Evolutionary conservation across 2,113 vertebrate species (phyloP).

Genomic region (Erinaceus europaeus): DNA sequence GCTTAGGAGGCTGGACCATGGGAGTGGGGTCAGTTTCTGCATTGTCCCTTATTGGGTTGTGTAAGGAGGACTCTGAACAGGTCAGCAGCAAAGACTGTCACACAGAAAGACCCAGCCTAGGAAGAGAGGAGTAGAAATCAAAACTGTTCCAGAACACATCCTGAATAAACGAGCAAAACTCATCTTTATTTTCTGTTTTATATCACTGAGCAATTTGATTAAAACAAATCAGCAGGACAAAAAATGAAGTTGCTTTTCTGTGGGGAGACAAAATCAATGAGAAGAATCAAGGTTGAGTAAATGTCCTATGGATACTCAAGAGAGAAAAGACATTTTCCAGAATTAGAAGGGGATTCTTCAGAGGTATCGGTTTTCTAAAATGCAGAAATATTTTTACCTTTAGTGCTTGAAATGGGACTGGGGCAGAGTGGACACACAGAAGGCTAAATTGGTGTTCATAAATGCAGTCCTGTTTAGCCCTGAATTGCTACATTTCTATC

Average conservation of each 20-base stretch:
- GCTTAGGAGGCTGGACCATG: too few species aligned
- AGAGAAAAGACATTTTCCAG: constrained; percentile 43
- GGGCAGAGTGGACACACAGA: too few species aligned
- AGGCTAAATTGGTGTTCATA: background rate
- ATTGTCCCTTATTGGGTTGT: background rate
- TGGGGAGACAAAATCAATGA: constrained; percentile 72
- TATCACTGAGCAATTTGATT: constrained; percentile 77
- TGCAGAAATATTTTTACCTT: background rate
- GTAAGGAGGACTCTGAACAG: accelerated
- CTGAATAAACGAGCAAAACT: constrained; percentile 45
- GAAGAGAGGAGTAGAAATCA: background rate
- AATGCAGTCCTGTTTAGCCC: background rate
- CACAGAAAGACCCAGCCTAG: background rate
- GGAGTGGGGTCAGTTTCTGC: background rate
- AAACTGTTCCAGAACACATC: background rate
- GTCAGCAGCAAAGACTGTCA: too few species aligned
- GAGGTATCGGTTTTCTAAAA: constrained; percentile 17
- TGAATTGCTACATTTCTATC: too few species aligned
- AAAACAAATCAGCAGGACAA: constrained; percentile 76
- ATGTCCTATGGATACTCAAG: constrained; percentile 59
- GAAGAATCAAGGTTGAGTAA: constrained; percentile 65
- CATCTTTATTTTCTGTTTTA: constrained; percentile 65
- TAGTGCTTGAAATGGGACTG: background rate
- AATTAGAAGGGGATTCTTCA: background rate
- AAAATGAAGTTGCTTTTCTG: constrained; percentile 72